Evolutionary conservation across 2,797 vertebrate species (phyloP), one percentile per base, ranked within the genome.

Genomic region (Sebastes variabilis): DNA sequence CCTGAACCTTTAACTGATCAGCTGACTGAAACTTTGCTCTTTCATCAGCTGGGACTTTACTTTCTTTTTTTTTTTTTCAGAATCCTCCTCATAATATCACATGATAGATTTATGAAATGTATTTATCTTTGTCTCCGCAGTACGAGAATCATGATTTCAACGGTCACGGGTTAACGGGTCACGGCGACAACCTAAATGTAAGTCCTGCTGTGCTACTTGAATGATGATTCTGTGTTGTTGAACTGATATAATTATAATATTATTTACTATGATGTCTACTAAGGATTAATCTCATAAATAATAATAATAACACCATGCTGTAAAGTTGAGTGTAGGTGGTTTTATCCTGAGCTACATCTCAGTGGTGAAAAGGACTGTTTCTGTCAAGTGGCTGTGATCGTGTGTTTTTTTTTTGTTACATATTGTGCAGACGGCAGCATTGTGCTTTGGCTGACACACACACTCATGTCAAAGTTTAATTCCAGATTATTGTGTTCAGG

Each of bases 141-240:
- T 74, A 38, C 25, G 74, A 89, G 30, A 83, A 29, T 82, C 66
- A 87, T 52, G 85, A 82, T 52, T 60, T 30, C 7, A 84, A 81
- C 25, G 25, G 36, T 38, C 34, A 80, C 1, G 29, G 25, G 58
- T n/a, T 80, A 58, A 91, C 86, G 52, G 90, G 38, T 42, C 38
- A 91, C 2, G 58, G 25, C n/a, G 88, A 91, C 24, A 66, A 60
- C 24, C 80, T 72, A 61, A 83, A 73, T 78, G 94, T 95, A 89
- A 95, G 94, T 93, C 69, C 52, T 46, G 6, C 34, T 29, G 1
- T 59, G 13, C 12, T 7, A 2, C 54, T 42, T 52, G 5, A 30
- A 0, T 27, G 13, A 0, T 0, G 25, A 42, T 3, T 34, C 10
- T 22, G 32, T 70, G 27, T 70, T 74, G 22, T 55, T 66, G 49